These are phyloP conservation scores for Tenebrosternarchus preto DNA, from an alignment of 2,113 vertebrate genomes.

Conservation along the genomic window DNA sequence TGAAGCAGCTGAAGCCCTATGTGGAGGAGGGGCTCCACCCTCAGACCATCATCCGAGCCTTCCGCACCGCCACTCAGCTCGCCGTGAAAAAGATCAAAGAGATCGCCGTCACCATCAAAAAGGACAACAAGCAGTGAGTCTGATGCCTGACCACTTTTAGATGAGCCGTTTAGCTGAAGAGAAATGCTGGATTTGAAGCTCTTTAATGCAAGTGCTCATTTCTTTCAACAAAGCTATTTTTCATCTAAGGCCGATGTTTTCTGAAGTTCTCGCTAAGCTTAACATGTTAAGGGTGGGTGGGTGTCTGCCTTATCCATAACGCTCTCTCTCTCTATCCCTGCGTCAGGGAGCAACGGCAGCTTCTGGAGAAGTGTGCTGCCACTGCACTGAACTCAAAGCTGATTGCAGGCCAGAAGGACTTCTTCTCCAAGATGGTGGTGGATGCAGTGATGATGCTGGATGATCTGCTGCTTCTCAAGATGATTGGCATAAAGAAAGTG, in stretches of 20 bases:
- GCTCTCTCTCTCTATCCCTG: not conserved
- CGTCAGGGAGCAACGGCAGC: constrained; percentile 84
- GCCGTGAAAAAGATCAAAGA: constrained; percentile 91
- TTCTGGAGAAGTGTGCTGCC: constrained; percentile 91
- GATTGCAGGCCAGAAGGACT: constrained; percentile 89
- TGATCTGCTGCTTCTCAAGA: constrained; percentile 91
- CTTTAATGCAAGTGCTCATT: not conserved
- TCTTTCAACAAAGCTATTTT: not conserved
- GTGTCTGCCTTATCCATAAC: not conserved
- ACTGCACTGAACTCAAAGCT: constrained; percentile 96
- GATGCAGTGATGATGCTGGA: constrained; percentile 93
- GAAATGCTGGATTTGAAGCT: not conserved
- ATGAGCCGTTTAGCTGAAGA: not conserved
- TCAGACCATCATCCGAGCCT: constrained; percentile 96
- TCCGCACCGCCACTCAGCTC: constrained; percentile 87
- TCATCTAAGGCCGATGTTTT: not conserved
- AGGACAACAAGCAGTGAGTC: constrained; percentile 88
- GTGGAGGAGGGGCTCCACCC: constrained; percentile 96
- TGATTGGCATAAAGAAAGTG: constrained; percentile 98
- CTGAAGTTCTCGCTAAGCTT: no score
- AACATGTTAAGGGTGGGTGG: not conserved
- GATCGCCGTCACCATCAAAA: constrained; percentile 89
- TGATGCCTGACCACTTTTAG: not conserved
- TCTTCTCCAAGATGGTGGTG: constrained; percentile 96
- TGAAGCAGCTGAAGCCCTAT: constrained; percentile 92